A percentile compares a stretch with the other conserved stretches of the same genome.
phyloP scores from a whole-genome alignment of 2,113 vertebrate genomes.

The Prunella himalayana region DNA sequence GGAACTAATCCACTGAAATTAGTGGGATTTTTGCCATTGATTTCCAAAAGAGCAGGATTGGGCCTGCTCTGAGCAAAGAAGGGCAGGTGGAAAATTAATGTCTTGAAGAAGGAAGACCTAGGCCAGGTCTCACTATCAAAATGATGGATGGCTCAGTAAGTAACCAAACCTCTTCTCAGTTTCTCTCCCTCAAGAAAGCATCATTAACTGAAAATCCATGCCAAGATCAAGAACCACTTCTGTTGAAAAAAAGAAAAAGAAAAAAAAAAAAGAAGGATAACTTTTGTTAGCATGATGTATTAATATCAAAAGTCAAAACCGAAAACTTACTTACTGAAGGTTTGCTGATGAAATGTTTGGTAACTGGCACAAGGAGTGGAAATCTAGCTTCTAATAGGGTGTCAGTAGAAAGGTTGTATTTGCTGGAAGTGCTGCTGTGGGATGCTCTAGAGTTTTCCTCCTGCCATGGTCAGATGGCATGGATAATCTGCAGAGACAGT shows the following conservation, averaged over 20 bases:
- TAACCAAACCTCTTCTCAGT: background rate
- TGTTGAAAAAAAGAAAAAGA: background rate
- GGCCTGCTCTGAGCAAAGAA: background rate
- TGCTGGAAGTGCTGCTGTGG: background rate
- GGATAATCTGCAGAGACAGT: background rate
- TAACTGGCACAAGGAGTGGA: background rate
- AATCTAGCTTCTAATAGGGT: background rate
- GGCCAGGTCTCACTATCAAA: constrained; percentile 28
- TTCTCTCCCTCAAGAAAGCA: background rate
- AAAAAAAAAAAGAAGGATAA: background rate
- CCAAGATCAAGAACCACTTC: background rate
- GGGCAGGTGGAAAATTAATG: constrained; percentile 2
- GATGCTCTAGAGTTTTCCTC: background rate
- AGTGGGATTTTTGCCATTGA: constrained; percentile 49
- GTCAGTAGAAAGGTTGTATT: background rate
- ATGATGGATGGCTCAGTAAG: constrained; percentile 8
- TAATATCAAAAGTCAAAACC: background rate
- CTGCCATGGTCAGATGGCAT: background rate
- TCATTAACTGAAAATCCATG: constrained; percentile 3
- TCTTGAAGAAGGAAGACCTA: constrained; percentile 22
- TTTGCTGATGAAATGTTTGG: background rate
- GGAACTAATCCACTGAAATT: constrained; percentile 61
- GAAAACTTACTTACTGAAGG: background rate
- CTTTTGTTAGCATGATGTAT: background rate
- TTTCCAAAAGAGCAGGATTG: constrained; percentile 1